Percentiles rank a stretch among this genome's conserved stretches.
Conservation (phyloP, 2,113 vertebrate species). For the Crotalus helleri region DNA sequence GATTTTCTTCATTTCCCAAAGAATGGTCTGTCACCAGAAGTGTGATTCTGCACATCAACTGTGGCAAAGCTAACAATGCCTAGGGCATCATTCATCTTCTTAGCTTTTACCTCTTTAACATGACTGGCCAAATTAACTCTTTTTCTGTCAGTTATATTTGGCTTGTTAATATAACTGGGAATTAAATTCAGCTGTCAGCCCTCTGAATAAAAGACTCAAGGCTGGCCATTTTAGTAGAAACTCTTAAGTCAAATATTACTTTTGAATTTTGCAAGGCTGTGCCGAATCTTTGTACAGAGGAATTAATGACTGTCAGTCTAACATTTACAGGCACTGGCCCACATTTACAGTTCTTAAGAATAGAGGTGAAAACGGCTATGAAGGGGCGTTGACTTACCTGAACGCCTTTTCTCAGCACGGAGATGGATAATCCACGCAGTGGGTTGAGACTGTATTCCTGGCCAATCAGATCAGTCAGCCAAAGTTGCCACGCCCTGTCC, state of each 20-base stretch:
- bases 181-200: not conserved
- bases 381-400: not conserved
- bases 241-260: not conserved
- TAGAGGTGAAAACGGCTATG: not conserved
- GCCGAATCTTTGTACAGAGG: not conserved
- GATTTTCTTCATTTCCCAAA: not conserved
- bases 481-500: too few relatives aligned
- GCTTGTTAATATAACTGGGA: not conserved
- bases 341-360: not conserved
- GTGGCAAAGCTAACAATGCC: not conserved
- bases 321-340: not conserved
- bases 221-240: not conserved
- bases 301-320: not conserved
- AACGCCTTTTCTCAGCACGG: too few relatives aligned
- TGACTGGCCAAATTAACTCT: not conserved
- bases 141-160: not conserved
- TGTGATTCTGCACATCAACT: not conserved
- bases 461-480: too few relatives aligned
- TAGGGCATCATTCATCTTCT: not conserved
- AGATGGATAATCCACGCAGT: too few relatives aligned
- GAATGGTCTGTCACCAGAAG: not conserved
- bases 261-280: not conserved
- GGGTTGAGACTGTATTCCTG: too few relatives aligned
- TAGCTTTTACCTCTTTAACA: not conserved
- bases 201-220: not conserved